Evolutionary conservation across 2,113 vertebrate species (phyloP).

Genomic region (Echinops telfairi): DNA sequence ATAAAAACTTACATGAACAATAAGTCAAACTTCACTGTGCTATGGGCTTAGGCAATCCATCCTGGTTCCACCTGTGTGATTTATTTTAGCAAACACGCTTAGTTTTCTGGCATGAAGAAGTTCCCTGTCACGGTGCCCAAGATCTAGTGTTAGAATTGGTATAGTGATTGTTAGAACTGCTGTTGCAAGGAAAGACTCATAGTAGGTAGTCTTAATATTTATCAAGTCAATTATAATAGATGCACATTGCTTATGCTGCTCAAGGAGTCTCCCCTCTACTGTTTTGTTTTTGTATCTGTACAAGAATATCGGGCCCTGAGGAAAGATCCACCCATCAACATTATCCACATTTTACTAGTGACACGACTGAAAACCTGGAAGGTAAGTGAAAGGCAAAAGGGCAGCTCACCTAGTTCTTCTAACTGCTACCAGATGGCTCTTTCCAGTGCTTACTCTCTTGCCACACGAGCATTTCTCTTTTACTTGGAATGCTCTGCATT

Average conservation of each 20-base stretch:
- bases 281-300: not conserved
- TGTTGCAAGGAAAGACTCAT: not conserved
- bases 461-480: not conserved
- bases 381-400: not conserved
- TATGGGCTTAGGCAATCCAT: not conserved
- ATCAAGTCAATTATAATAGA: not conserved
- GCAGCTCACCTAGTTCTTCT: not conserved
- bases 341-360: not conserved
- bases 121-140: not conserved
- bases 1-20: not conserved
- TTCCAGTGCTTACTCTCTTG: not conserved
- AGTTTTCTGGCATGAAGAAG: not conserved
- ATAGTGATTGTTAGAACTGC: not conserved
- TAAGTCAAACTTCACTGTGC: not conserved
- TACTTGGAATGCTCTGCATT: not conserved
- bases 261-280: not conserved
- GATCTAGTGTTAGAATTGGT: not conserved
- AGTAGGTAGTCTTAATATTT: not conserved
- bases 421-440: not conserved
- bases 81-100: not conserved
- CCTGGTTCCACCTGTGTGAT: not conserved
- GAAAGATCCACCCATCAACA: not conserved
- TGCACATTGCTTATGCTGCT: not conserved
- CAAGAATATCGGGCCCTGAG: slow-evolving; percentile 5
- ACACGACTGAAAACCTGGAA: not conserved